Percentiles rank a stretch among this genome's conserved stretches.
phyloP scores from a whole-genome alignment of 2,888 invertebrate genomes.

The Plebejus melissa region DNA sequence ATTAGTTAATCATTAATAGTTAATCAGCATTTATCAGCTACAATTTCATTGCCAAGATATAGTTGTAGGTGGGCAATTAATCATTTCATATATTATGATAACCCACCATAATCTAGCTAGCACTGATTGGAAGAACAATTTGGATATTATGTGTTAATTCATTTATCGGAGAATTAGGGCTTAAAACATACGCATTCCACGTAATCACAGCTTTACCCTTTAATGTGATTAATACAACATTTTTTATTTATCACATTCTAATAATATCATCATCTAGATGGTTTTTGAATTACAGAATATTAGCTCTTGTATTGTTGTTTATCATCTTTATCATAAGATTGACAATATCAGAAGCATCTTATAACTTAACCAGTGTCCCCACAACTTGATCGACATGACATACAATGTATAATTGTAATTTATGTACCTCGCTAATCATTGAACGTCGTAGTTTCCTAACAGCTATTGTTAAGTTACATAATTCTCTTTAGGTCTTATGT shows the following conservation, averaged over 20 bases:
- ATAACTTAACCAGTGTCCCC: background rate
- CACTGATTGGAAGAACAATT: background rate
- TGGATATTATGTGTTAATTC: background rate
- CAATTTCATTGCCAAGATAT: background rate
- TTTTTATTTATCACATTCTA: background rate
- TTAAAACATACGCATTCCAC: background rate
- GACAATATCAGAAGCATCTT: no score
- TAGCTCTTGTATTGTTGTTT: background rate
- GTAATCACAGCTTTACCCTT: background rate
- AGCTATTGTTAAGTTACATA: background rate
- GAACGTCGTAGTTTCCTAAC: background rate
- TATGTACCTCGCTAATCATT: background rate
- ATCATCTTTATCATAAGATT: background rate
- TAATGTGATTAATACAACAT: background rate
- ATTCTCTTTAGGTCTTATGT: no score
- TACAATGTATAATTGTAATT: background rate
- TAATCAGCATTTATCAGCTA: background rate
- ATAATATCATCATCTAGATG: background rate
- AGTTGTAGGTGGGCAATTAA: background rate
- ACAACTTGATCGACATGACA: background rate
- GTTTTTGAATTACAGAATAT: background rate
- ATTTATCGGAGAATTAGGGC: background rate
- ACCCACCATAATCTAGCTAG: background rate
- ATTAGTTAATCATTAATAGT: background rate
- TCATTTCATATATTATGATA: conserved; percentile 1